Evolutionary conservation across 2,113 vertebrate species (phyloP).

Genomic region (Cyphomyrus discorhynchus): DNA sequence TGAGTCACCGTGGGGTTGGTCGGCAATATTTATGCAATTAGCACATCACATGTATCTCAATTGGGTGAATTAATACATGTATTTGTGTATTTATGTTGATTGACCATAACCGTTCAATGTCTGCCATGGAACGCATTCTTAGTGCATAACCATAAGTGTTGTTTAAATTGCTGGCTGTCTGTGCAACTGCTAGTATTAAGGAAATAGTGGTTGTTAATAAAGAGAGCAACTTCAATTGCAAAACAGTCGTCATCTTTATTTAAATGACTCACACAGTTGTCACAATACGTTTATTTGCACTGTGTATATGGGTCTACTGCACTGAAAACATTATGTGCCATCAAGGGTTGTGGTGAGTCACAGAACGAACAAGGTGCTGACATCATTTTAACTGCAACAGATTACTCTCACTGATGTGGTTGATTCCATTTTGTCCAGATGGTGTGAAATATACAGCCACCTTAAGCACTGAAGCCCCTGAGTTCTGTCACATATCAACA

Average conservation of each 20-base stretch:
- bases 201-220: not conserved
- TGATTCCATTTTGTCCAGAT: not conserved
- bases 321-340: not conserved
- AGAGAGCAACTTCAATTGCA: not conserved
- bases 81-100: not conserved
- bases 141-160: not conserved
- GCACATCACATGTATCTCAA: not conserved
- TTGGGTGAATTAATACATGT: not conserved
- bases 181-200: not conserved
- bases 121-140: not conserved
- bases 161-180: not conserved
- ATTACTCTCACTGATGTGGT: not conserved
- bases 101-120: not conserved
- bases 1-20: not conserved
- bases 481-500: not conserved
- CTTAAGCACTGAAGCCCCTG: not conserved
- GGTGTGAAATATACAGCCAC: not conserved
- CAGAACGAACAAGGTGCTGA: not conserved
- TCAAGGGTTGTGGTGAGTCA: not conserved
- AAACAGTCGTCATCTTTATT: not conserved
- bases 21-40: not conserved
- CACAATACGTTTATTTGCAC: not conserved
- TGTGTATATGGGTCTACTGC: not conserved
- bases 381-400: not conserved
- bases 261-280: not conserved